Evolutionary conservation across 2,113 vertebrate genomes (phyloP).

Genomic region (Etia nguti): DNA sequence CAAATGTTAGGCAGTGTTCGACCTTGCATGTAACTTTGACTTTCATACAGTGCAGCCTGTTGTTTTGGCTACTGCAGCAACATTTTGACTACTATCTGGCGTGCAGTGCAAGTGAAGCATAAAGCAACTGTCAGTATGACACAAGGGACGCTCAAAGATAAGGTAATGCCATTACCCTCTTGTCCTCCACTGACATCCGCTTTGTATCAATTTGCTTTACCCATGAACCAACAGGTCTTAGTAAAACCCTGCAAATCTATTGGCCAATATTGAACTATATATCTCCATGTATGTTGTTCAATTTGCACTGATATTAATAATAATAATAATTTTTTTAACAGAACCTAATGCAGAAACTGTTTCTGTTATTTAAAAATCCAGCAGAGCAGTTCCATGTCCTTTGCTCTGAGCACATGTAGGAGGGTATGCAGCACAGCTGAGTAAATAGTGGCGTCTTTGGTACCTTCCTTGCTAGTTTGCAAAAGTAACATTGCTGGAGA

Average conservation of each 20-base stretch:
- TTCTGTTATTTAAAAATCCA: background rate
- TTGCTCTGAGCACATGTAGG: background rate
- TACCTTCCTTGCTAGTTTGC: background rate
- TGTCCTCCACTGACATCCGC: background rate
- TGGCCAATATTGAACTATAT: background rate
- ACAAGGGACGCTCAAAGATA: background rate
- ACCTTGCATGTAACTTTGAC: background rate
- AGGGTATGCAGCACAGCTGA: background rate
- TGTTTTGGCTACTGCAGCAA: background rate
- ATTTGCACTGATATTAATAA: background rate
- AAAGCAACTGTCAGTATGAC: background rate
- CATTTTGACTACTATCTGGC: background rate
- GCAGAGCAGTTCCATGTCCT: background rate
- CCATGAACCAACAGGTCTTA: background rate
- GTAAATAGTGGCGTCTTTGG: background rate
- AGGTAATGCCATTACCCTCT: background rate
- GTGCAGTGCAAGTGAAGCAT: background rate
- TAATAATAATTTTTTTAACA: background rate
- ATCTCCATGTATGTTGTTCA: background rate
- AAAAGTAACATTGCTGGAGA: background rate
- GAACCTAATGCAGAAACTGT: background rate
- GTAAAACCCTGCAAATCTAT: background rate
- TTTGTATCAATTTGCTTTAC: background rate
- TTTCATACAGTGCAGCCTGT: background rate
- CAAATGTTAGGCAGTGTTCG: background rate